Evolutionary conservation across 2,797 vertebrate genomes (phyloP), one percentile per base, ranked within the genome.

Genomic region (Neomorphus geoffroyi): DNA sequence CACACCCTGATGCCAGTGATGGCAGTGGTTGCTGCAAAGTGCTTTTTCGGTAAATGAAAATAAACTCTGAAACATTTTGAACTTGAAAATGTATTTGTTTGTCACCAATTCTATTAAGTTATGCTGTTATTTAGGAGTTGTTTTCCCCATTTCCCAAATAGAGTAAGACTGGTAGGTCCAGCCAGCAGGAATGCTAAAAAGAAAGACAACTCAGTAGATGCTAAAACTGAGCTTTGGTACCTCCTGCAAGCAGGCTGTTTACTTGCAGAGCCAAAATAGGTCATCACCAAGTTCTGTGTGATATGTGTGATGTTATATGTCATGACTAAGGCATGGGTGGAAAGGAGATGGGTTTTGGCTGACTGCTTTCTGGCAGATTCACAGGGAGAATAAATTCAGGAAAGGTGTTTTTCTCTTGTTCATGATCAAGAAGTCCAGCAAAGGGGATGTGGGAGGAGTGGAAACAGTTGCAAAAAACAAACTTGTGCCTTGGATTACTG

Each of bases 1-100:
- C 0, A 3, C 18, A 22, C 12, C 8, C 23, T 2, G 8, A 6
- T 41, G 11, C 64, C 41, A 26, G 13, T 23, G n/a, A 7, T 75
- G 58, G 14, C 39, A 48, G 5, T 16, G n/a, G 19, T 24, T 51
- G 11, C 39, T 94, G 71, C 14, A 13, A 45, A 71, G 21, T 4
- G 13, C 10, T 86, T 60, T 28, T 24, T n/a, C 50, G 22, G 5
- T 73, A 50, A 56, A 62, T 78, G 37, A 16, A 30, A 73, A 18
- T 28, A 32, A 90, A n/a, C 21, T 32, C 1, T 19, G 5, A 46
- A 67, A 37, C 7, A 5, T 7, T 57, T 50, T 14, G 8, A 14
- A 45, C 50, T 88, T 32, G 5, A 71, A 54, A 73, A 86, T 19
- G 7, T n/a, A 13, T 30, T 58, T 62, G 39, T 72, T 89, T 87